Evolutionary conservation across 2,113 vertebrate genomes (phyloP), one percentile per base, ranked within the genome.

Genomic region (Malaclemys terrapin): DNA sequence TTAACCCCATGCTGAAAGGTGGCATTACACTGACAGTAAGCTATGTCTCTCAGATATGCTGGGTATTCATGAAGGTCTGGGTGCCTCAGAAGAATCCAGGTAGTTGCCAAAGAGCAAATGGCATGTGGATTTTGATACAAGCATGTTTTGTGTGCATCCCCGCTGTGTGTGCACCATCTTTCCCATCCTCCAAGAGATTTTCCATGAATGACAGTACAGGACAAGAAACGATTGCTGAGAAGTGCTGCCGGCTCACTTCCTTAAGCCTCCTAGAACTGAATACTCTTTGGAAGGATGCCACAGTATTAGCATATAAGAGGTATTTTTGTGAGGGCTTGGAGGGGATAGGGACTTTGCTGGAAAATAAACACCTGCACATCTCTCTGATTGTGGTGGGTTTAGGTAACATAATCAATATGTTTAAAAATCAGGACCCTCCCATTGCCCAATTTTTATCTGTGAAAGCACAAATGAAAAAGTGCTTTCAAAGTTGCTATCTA

Each of bases 271-370:
- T 89, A 86, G 94, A 96, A 90, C 78, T 53, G 90, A 91, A 94
- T 86, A 24, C 72, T 91, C 91, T 91, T 96, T 94, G 78, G 91
- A 96, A 94, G 88, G 85, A 8, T 95, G 95, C 95, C 89, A 95
- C 95, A 97, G 87, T 79, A 85, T 54, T 91, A 57, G 72, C 84
- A n/a, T 25, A 47, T 45, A 45, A 78, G 25, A 45, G 9, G 22
- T 27, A 25, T 90, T 72, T 91, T 93, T 84, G 89, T 93, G 42
- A 83, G 86, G 90, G 57, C 88, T 95, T 91, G 9, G 72, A 96
- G 91, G 78, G 79, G 20, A 87, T 7, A 92, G 35, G 29, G 79
- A 53, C 84, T 82, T 93, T 80, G 82, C 80, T 19, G 94, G 89
- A 94, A 88, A 57, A 89, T 72, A 38, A 89, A 90, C 82, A 95